A percentile compares a stretch with the other conserved stretches of the same genome.
phyloP scores from a whole-genome alignment of 2,113 vertebrate genomes.

The human (Homo sapiens) region DNA sequence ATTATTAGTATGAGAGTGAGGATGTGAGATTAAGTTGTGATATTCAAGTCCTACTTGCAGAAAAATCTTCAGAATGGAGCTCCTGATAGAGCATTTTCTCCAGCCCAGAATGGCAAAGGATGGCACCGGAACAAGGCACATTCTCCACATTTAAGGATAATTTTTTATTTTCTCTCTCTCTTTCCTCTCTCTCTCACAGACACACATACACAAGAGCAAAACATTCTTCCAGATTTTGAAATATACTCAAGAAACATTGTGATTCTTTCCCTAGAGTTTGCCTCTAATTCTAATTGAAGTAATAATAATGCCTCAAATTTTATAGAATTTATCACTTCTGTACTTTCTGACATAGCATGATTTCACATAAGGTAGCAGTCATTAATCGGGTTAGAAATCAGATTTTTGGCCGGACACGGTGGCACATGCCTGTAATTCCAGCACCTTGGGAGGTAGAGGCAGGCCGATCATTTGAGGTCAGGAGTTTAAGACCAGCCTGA shows the following conservation, averaged over 20 bases:
- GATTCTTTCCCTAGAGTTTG: background rate
- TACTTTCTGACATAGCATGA: background rate
- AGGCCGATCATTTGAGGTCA: no score
- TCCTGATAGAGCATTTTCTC: conserved; percentile 81
- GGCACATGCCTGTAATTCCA: no score
- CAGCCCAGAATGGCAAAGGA: conserved; percentile 74
- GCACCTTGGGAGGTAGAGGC: no score
- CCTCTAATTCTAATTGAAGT: conserved; percentile 5
- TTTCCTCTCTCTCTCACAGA: background rate
- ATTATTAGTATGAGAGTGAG: conserved; percentile 78
- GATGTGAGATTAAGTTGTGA: conserved; percentile 81
- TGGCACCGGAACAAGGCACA: conserved; percentile 79
- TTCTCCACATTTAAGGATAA: conserved; percentile 75
- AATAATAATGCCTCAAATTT: background rate
- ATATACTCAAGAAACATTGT: background rate
- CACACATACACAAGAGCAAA: background rate
- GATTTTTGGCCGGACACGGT: fast-evolving
- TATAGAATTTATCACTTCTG: background rate
- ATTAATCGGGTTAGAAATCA: background rate
- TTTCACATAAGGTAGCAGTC: conserved; percentile 7
- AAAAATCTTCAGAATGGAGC: conserved; percentile 82
- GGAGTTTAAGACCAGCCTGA: no score
- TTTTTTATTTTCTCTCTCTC: background rate
- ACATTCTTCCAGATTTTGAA: background rate
- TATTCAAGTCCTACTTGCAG: conserved; percentile 82